Base-by-base conservation (phyloP, 2,888 invertebrate species). In the Phorcus lineatus region DNA sequence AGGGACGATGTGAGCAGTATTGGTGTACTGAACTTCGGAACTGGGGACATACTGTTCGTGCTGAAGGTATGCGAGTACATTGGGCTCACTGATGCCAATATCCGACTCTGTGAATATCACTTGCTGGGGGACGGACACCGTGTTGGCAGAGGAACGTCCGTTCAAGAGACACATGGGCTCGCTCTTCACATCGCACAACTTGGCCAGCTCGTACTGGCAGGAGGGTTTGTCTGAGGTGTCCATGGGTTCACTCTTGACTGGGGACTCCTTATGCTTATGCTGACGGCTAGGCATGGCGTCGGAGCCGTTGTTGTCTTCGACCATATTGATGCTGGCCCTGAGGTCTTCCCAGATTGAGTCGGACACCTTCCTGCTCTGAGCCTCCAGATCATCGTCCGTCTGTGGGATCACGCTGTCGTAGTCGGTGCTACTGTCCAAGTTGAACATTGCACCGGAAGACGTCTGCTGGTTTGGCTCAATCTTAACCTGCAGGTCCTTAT, bases 271-370 rank as follows among this genome's bases (percentile, higher is more conserved):
- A 31, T 52, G 77, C 28, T 54, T 62, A 13, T 47, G 47, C 9
- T 40, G 70, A 13, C 28, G 19, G 47, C 22, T 52, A 31, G 78
- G 54, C 19, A 7, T 55, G 36, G 83, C 83, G 17, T 84, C 83
- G 2, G 52, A 24, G 22, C 74, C 53, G 22, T 82, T 82, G 40
- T 83, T 81, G 75, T 83, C 82, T 55, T 86, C 86, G 47, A 88
- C 81, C 84, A 89, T 86, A 80, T 90, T 86, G 75, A 91, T 90
- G 85, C 90, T 87, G 62, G 87, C 87, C 67, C 88, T 84, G 19
- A 91, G 84, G 81, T 90, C 90, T 57, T 91, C 91, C 91, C 91
- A 91, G 79, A 91, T 78, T 0, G 90, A 89, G 78, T 87, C 87
- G 0, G 87, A 83, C 16, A 86, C 81, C 13, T 80, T 83, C 74